Percentiles rank a stretch among this genome's conserved stretches.
Evolutionary conservation across 2,113 vertebrate genomes (phyloP).

Genomic region (Condylura cristata): DNA sequence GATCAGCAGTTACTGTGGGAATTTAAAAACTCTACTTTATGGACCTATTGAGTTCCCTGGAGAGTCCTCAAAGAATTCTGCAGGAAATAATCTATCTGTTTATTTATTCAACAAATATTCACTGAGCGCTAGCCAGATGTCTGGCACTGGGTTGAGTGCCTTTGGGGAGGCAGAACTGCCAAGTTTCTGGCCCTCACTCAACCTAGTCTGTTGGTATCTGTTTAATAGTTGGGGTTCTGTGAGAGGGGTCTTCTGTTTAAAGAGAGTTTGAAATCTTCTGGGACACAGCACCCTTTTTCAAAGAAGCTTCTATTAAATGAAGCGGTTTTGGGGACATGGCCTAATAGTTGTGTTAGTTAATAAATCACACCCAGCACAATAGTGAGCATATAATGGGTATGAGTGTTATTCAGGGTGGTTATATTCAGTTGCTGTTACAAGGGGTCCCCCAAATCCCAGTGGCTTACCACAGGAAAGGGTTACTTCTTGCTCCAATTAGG

Average conservation of each 20-base stretch:
- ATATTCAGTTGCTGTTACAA: neutral
- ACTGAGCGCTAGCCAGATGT: conserved; percentile 47
- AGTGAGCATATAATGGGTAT: neutral
- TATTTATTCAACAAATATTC: conserved; percentile 60
- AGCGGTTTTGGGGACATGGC: neutral
- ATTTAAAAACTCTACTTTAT: conserved; percentile 17
- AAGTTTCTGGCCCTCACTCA: neutral
- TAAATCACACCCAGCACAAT: neutral
- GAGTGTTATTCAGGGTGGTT: neutral
- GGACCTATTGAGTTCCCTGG: neutral
- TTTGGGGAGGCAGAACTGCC: conserved; percentile 22
- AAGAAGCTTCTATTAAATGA: neutral
- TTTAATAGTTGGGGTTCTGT: neutral
- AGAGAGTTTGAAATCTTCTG: neutral
- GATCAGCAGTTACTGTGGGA: neutral
- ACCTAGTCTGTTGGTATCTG: neutral
- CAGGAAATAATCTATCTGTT: conserved; percentile 58
- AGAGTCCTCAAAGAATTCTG: conserved; percentile 44
- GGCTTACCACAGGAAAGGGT: neutral
- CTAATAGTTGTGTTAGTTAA: neutral
- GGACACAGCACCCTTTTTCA: neutral
- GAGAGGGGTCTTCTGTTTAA: neutral
- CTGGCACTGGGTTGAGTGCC: conserved; percentile 33
- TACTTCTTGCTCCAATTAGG: neutral
- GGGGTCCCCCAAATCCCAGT: neutral